These are phyloP conservation scores for Alloscopus bannaensis DNA, from an alignment of 2,888 invertebrate genomes.

Conservation along the genomic window DNA sequence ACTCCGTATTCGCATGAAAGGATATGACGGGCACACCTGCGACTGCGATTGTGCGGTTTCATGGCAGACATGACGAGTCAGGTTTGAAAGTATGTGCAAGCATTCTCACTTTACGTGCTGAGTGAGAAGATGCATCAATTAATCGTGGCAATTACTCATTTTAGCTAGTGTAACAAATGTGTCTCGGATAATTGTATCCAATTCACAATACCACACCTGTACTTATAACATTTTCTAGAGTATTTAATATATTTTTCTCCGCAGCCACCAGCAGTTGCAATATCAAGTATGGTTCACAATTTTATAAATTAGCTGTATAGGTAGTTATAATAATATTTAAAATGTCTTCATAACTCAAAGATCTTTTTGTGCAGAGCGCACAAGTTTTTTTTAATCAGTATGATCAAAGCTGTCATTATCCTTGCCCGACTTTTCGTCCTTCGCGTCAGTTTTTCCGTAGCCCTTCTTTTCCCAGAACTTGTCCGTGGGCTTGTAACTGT, in stretches of 20 bases:
- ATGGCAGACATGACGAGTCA: too few species aligned
- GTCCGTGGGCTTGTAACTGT: constrained; percentile 84
- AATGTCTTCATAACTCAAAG: background rate
- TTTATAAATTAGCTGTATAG: background rate
- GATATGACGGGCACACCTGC: too few species aligned
- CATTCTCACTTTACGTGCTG: too few species aligned
- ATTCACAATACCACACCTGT: background rate
- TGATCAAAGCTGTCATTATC: constrained; percentile 55
- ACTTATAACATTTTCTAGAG: background rate
- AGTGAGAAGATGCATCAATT: too few species aligned
- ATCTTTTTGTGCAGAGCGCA: background rate
- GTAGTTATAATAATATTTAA: background rate
- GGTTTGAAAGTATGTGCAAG: too few species aligned
- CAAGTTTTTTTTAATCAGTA: constrained; percentile 21
- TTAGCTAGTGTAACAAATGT: background rate
- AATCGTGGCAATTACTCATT: too few species aligned
- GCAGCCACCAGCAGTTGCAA: background rate
- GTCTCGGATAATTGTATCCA: background rate
- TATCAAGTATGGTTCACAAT: background rate
- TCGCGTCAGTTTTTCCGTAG: constrained; percentile 13
- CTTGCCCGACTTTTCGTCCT: constrained; percentile 33
- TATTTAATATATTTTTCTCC: too few species aligned
- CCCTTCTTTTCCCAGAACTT: constrained; percentile 53
- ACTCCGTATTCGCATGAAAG: too few species aligned
- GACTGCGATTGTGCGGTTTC: too few species aligned